Conservation (phyloP, 2,888 invertebrate species). For the Cephus rjabovi region DNA sequence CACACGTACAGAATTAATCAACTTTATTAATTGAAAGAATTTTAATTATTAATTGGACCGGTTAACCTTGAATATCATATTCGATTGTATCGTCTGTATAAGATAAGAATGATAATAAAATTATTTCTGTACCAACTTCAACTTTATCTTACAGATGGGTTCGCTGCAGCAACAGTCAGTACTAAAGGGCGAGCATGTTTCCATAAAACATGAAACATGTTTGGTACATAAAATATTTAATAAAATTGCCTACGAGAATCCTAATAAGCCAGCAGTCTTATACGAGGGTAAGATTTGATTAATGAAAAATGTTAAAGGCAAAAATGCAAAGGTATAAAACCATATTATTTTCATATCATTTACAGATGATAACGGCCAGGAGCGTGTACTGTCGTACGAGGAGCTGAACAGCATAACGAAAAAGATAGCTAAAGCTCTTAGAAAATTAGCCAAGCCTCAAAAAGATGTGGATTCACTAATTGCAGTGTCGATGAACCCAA, state of each 20-base stretch:
- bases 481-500: conserved; percentile 84
- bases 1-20: background rate
- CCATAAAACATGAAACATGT: conserved; percentile 47
- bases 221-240: conserved; percentile 72
- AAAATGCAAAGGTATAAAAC: background rate
- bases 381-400: conserved; percentile 66
- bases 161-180: conserved; percentile 81
- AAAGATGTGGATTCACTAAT: conserved; percentile 78
- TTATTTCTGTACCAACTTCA: background rate
- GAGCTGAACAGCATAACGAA: conserved; percentile 72
- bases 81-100: background rate
- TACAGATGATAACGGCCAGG: conserved; percentile 49
- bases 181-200: conserved; percentile 66
- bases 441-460: conserved; percentile 64
- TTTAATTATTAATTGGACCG: background rate
- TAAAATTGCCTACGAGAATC: conserved; percentile 69
- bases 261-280: conserved; percentile 73
- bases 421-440: conserved; percentile 71
- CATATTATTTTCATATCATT: conserved; percentile 3
- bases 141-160: conserved; percentile 71
- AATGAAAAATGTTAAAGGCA: background rate
- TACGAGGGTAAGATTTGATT: conserved; percentile 69
- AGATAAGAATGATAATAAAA: background rate
- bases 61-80: background rate
- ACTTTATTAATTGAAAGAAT: background rate